Evolutionary conservation across 2,113 vertebrate genomes (phyloP).

Genomic region (Leptocoma aspasia): DNA sequence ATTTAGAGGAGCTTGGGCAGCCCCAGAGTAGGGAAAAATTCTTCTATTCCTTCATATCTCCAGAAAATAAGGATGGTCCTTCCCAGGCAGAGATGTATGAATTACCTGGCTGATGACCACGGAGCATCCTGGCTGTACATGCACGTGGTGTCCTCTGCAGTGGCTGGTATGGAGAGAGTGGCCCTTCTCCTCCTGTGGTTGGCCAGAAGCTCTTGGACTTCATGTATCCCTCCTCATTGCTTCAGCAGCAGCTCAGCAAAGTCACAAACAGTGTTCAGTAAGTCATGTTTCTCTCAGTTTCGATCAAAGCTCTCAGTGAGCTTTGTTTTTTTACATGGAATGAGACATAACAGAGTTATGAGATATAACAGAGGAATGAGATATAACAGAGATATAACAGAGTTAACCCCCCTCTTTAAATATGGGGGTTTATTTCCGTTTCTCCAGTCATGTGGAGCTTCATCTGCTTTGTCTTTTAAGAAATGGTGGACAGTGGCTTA

Average conservation of each 20-base stretch:
- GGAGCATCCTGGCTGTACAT: fast-evolving
- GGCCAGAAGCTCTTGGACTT: not conserved
- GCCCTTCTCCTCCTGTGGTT: not conserved
- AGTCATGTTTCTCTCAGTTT: not conserved
- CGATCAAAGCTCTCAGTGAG: not conserved
- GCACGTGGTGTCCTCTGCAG: fast-evolving
- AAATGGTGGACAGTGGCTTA: not conserved
- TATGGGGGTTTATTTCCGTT: not conserved
- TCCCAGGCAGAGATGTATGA: not conserved
- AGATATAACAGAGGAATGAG: too few species aligned
- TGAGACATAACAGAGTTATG: not conserved
- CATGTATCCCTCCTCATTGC: not conserved
- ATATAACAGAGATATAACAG: too few species aligned
- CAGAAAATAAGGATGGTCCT: not conserved
- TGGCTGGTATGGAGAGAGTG: not conserved
- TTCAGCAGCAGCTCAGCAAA: not conserved
- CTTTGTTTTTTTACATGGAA: not conserved
- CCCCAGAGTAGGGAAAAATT: not conserved
- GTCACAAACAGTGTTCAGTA: not conserved
- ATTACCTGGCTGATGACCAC: not conserved
- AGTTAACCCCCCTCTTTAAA: not conserved
- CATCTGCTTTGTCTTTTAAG: not conserved
- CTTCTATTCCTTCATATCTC: not conserved
- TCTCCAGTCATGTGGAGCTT: not conserved
- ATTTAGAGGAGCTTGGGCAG: not conserved